Evolutionary conservation across 1,140 invertebrate species (phyloP).

Genomic region (Drosophila watanabei): DNA sequence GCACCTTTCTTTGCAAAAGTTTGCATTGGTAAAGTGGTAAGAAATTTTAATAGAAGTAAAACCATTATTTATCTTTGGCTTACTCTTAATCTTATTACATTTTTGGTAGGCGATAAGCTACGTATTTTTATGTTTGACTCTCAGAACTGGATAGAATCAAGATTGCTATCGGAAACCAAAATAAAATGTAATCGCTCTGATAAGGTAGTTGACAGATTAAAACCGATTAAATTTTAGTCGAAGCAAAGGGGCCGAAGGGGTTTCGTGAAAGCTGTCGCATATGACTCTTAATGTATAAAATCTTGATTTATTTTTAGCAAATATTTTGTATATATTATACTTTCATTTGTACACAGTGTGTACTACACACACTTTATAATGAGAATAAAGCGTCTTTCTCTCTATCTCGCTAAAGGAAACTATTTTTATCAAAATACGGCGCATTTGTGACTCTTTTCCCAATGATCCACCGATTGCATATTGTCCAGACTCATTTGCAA

Average conservation of each 20-base stretch:
- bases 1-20: not conserved
- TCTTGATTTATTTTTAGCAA: not conserved
- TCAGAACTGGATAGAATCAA: not conserved
- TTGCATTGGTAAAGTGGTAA: not conserved
- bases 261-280: not conserved
- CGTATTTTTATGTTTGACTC: not conserved
- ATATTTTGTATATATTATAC: not conserved
- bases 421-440: not conserved
- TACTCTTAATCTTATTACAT: not conserved
- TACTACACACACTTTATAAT: not conserved
- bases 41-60: not conserved
- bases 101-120: not conserved
- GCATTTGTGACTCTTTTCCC: not conserved
- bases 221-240: not conserved
- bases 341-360: not conserved
- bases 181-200: not conserved
- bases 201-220: not conserved
- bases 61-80: not conserved
- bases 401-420: too few relatives aligned
- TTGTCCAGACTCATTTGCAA: slow-evolving; percentile 23
- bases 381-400: not conserved
- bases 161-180: too few relatives aligned
- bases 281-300: not conserved
- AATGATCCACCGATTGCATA: not conserved
- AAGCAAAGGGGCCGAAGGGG: not conserved